Percentiles rank a stretch among this genome's conserved stretches.
Conservation (phyloP, 2,888 invertebrate species). For the Quadriops clusia region DNA sequence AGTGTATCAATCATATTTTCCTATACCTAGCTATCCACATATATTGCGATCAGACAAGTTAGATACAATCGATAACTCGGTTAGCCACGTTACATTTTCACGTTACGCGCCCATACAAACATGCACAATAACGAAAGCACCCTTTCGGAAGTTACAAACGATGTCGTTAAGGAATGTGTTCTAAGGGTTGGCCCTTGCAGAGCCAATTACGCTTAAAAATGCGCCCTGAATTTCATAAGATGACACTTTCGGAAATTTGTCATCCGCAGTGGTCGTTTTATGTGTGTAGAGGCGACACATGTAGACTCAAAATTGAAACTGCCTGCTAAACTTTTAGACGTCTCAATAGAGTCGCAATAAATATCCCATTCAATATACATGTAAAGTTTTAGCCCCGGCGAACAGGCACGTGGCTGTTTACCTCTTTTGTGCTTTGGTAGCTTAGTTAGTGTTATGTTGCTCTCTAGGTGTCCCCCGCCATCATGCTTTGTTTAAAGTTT, state of each 20-base stretch:
- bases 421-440: too few relatives aligned
- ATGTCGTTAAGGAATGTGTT: conserved; percentile 25
- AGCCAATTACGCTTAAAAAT: conserved; percentile 26
- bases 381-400: too few relatives aligned
- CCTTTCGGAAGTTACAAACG: conserved; percentile 25
- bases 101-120: too few relatives aligned
- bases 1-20: too few relatives aligned
- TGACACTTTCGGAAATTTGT: conserved; percentile 25
- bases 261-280: conserved; percentile 24
- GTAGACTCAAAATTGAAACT: conserved; percentile 16
- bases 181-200: conserved; percentile 20
- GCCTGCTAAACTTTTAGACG: conserved; percentile 11
- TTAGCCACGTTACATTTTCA: too few relatives aligned
- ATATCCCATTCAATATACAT: conserved; percentile 19
- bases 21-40: too few relatives aligned
- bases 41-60: too few relatives aligned
- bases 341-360: conserved; percentile 18
- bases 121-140: conserved; percentile 12
- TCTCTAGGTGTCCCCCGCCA: too few relatives aligned
- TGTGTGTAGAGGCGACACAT: conserved; percentile 22
- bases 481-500: too few relatives aligned
- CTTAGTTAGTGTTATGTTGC: too few relatives aligned
- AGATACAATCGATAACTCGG: too few relatives aligned
- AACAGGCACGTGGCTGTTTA: too few relatives aligned
- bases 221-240: conserved; percentile 20